Evolutionary conservation across 2,113 vertebrate species (phyloP), one percentile per base, ranked within the genome.

Genomic region (Arvicanthis niloticus): DNA sequence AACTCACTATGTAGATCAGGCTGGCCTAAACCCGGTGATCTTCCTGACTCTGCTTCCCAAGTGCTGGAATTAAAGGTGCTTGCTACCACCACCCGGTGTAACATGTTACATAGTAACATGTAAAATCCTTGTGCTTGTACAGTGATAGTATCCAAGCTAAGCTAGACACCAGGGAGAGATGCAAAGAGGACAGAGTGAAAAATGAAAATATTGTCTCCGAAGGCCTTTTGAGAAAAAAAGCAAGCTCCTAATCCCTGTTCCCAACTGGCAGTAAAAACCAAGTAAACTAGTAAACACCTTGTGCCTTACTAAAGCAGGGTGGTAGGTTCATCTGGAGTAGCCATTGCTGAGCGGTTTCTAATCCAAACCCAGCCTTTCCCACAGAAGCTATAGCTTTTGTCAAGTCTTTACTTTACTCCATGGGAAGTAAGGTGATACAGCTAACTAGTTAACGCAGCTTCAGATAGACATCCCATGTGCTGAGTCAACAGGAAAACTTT

Each of bases 241-340:
- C 75, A 88, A 75, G 53, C 68, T 58, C 73, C 87, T 56, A 60
- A 87, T 77, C 94, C 90, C 92, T 96, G 88, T 62, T 93, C 96
- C 58, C 80, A 90, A 78, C 92, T 97, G 96, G 76, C 90, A 91
- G 37, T 86, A 90, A 96, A 94, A 96, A 31, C 53, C 60, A 65
- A 91, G 81, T 92, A 90, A 96, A 92, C 92, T 58, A 76, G 96
- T 93, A 96, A 97, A 97, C 42, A 93, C 94, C 90, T 91, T 87
- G 81, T 60, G 81, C 85, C 96, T 95, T 97, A 90, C 93, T 96
- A 91, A 95, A 94, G 96, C 58, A n/a, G 89, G 53, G 91, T 90
- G 85, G 76, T 93, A 94, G 94, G 96, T 97, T 95, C 95, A 88
- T 92, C 24, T 53, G 72, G n/a, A 92, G 81, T 77, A 68, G 45